Percentiles rank a stretch among this genome's conserved stretches.
Evolutionary conservation across 1,140 invertebrate genomes (phyloP).

Genomic region (Pseudomyrmex dendroicus): DNA sequence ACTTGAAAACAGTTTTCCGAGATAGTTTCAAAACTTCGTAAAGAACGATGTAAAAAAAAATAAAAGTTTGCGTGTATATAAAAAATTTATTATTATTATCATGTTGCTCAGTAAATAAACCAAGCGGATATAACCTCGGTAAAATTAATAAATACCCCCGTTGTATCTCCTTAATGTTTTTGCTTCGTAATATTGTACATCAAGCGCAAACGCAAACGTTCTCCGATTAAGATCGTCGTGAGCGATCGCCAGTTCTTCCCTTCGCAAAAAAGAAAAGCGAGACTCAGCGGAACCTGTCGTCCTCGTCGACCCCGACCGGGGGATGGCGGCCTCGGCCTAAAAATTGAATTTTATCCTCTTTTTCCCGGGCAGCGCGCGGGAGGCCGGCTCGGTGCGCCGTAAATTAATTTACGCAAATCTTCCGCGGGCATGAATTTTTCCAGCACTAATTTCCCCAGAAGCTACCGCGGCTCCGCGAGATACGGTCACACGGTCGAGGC

Average conservation of each 20-base stretch:
- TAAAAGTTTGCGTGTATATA: too few species aligned
- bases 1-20: not conserved
- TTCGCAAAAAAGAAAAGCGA: not conserved
- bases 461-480: conserved; percentile 67
- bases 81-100: too few species aligned
- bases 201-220: too few species aligned
- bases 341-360: conserved; percentile 77
- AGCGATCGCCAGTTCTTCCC: not conserved
- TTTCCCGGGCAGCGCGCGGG: conserved; percentile 9
- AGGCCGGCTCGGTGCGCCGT: conserved; percentile 68
- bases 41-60: too few species aligned
- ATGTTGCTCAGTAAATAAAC: too few species aligned
- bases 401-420: conserved; percentile 82
- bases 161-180: too few species aligned
- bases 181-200: too few species aligned
- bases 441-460: conserved; percentile 77
- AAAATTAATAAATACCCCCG: too few species aligned
- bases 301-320: conserved; percentile 8
- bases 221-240: not conserved
- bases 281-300: conserved; percentile 23
- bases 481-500: conserved; percentile 68
- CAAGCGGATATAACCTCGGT: too few species aligned
- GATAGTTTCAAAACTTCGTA: not conserved
- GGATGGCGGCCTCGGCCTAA: conserved; percentile 47
- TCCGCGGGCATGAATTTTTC: conserved; percentile 80